Base-by-base conservation (phyloP, 2,888 invertebrate genomes). In the Hirudinaria manillensis region DNA sequence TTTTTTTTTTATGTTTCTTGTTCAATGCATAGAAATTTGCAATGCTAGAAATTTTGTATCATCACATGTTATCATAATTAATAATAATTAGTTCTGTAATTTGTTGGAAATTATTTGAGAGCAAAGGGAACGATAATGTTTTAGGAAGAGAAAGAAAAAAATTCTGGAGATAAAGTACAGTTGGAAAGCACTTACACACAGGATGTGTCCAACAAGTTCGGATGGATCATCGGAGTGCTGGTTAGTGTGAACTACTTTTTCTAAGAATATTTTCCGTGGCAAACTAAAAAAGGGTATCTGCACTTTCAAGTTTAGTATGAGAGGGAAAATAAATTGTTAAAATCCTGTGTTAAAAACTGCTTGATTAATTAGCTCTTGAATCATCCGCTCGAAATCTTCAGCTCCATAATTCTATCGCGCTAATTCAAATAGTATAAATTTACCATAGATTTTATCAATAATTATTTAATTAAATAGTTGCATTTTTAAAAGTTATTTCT, bases 201-300 rank as follows among this genome's bases (percentile, higher is more conserved):
- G 34, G 56, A 29, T 27, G 19, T 29, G 55, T 29, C 55, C 27
- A 55, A 38, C 73, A 96, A 97, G 87, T 94, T 97, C 84, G 97
- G 97, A 76, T 97, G 97, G 97, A 92, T 97, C 82, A 92, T 94
- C 86, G 97, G 97, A 29, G 97, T 98, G 71, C 83, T 88, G 82
- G 88, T 89, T 80, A 82, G 86, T 78, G 16, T 55, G 45, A 45
- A 45, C 2, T 32, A 71, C 6, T 56, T 56, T 32, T 72, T 68
- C 13, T 3, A 34, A 45, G 3, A 45, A 45, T 45, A 45, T 45
- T 45, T 45, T 45, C n/a, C n/a, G n/a, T n/a, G n/a, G 13, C 70
- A 21, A 13, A 56, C 36, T 13, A 45, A 45, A 10, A 10, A 45
- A 45, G 16, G 1, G 10, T 45, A 16, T 34, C 3, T 2, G 10